These are phyloP conservation scores for Phalacrocorax carbo DNA, from an alignment of 2,113 vertebrate species.

Conservation along the genomic window DNA sequence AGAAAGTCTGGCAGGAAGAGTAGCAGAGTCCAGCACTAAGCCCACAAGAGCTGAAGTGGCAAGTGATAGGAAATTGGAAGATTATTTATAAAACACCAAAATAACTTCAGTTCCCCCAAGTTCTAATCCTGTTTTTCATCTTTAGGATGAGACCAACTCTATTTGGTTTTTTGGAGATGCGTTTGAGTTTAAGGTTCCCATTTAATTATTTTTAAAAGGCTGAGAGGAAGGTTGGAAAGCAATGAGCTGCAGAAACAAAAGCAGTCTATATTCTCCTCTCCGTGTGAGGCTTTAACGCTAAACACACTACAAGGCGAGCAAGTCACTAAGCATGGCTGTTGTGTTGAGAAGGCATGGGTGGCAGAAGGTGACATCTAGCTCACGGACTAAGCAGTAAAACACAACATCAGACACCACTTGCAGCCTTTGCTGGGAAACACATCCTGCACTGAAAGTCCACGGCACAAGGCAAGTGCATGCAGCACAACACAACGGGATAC, in stretches of 20 bases:
- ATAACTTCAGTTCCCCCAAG: neutral
- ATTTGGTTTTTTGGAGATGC: neutral
- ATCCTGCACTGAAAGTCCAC: neutral
- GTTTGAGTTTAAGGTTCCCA: neutral
- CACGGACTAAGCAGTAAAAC: neutral
- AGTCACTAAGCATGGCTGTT: neutral
- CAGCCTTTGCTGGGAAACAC: neutral
- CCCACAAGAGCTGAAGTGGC: neutral
- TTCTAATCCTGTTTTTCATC: neutral
- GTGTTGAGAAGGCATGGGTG: neutral
- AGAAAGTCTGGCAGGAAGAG: neutral
- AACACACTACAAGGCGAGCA: neutral
- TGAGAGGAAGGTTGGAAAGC: neutral
- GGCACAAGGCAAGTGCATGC: accelerated
- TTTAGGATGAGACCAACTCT: neutral
- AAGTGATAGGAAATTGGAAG: slow-evolving; percentile 11
- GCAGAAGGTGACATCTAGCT: neutral
- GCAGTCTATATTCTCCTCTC: neutral
- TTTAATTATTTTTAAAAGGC: neutral
- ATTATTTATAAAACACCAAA: slow-evolving; percentile 6
- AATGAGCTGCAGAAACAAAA: neutral
- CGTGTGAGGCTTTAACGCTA: neutral
- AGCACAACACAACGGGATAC: neutral
- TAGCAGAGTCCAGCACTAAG: neutral
- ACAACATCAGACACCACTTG: neutral